Base-by-base conservation (phyloP, 2,113 vertebrate species). In the Oncorhynchus tshawytscha region DNA sequence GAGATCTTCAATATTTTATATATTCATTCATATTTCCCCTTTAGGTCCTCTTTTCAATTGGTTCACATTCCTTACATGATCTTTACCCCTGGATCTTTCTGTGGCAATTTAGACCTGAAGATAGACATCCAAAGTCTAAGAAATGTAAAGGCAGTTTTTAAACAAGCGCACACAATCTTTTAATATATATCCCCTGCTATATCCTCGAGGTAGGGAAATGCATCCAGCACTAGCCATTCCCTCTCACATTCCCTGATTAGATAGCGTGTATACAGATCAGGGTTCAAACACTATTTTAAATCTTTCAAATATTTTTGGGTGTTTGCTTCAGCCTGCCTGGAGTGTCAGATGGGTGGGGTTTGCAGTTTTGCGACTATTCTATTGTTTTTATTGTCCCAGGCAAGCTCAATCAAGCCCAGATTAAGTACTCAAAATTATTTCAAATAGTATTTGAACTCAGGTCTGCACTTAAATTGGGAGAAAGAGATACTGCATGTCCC, bases 71-170 rank as follows among this genome's bases (percentile, higher is more conserved):
- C 78, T 76, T 57, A 66, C 25, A 74, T 67, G 81, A 65, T 73
- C 62, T 54, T 54, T 18, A 54, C 51, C 51, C 51, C 51, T 16
- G 51, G 51, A 78, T 85, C 84, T 80, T 66, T 73, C 73, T 85
- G 85, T 91, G 92, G 88, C 90, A 90, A 88, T 90, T 91, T 90
- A 91, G 88, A 92, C 87, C 81, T 88, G 82, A 78, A 81, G 83
- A 88, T 78, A 84, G 29, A 80, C 84, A 67, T 76, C 64, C 68
- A 80, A 71, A 85, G 80, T 86, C 81, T 79, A 80, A 74, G 62
- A 75, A 78, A 54, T 54, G 51, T 54, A 54, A 92, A 92, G 90
- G 91, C 91, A 92, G 88, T 83, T 89, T 86, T 34, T 77, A 78
- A 88, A 86, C 79, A 81, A 78, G 86, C 81, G 73, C 78, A 77